phyloP scores from a whole-genome alignment of 2,888 invertebrate genomes.

The Cerastoderma edule region DNA sequence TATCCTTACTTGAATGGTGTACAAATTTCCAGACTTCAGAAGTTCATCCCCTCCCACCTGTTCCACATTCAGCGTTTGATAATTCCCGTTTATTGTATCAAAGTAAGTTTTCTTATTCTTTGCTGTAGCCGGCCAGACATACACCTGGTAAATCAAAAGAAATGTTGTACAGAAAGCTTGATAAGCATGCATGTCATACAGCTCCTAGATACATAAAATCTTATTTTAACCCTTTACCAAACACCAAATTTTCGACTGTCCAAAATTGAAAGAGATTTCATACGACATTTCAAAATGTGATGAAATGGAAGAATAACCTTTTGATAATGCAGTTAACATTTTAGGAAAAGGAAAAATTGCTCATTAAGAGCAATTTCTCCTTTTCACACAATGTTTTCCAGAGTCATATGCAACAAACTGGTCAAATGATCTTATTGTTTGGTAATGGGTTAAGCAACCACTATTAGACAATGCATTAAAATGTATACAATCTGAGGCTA shows the following conservation, averaged over 20 bases:
- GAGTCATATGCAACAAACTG: neutral
- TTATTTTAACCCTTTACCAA: no score
- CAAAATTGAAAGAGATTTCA: no score
- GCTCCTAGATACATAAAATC: no score
- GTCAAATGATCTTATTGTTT: neutral
- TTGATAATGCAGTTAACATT: no score
- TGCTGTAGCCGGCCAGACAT: constrained; percentile 4
- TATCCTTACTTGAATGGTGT: neutral
- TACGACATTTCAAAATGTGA: no score
- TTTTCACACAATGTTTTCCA: constrained; percentile 7
- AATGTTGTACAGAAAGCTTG: no score
- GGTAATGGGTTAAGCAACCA: neutral
- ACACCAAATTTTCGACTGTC: no score
- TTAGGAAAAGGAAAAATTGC: neutral
- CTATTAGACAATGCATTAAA: no score
- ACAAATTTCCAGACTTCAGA: neutral
- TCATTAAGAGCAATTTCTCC: constrained; percentile 3
- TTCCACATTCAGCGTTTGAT: neutral
- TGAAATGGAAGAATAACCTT: no score
- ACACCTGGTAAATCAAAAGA: no score
- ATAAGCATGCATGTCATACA: no score
- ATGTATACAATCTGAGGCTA: no score
- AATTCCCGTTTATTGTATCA: neutral
- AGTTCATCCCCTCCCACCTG: neutral
- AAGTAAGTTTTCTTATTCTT: constrained; percentile 11